phyloP scores from a whole-genome alignment of 2,797 vertebrate genomes.

The Manis javanica region DNA sequence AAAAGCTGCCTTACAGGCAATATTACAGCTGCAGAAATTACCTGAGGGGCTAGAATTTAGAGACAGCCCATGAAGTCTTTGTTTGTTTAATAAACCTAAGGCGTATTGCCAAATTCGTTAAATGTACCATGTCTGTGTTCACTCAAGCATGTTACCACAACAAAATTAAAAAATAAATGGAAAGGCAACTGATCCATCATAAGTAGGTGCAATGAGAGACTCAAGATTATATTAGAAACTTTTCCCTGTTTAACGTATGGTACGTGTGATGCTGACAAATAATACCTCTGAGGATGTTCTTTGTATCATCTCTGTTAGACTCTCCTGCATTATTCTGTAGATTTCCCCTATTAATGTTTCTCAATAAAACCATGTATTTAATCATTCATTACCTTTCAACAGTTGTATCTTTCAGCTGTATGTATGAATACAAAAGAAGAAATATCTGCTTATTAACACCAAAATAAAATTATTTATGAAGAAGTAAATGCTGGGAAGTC shows the following conservation, averaged over 20 bases:
- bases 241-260: conserved; percentile 7
- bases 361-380: conserved; percentile 80
- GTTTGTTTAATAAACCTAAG: conserved; percentile 74
- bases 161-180: conserved; percentile 59
- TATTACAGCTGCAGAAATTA: conserved; percentile 16
- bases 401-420: conserved; percentile 37
- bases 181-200: conserved; percentile 22
- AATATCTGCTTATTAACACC: conserved; percentile 14
- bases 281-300: background rate
- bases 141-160: conserved; percentile 52
- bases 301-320: background rate
- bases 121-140: conserved; percentile 69
- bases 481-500: background rate
- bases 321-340: background rate
- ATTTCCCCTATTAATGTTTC: conserved; percentile 75
- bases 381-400: conserved; percentile 43
- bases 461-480: conserved; percentile 20
- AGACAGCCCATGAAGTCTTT: conserved; percentile 58
- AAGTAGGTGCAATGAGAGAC: background rate
- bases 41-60: conserved; percentile 22
- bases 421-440: conserved; percentile 39
- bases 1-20: conserved; percentile 25
- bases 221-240: conserved; percentile 25
- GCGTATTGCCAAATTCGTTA: conserved; percentile 69
- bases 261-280: background rate